Evolutionary conservation across 2,113 vertebrate species (phyloP).

Genomic region (Ellobius talpinus): DNA sequence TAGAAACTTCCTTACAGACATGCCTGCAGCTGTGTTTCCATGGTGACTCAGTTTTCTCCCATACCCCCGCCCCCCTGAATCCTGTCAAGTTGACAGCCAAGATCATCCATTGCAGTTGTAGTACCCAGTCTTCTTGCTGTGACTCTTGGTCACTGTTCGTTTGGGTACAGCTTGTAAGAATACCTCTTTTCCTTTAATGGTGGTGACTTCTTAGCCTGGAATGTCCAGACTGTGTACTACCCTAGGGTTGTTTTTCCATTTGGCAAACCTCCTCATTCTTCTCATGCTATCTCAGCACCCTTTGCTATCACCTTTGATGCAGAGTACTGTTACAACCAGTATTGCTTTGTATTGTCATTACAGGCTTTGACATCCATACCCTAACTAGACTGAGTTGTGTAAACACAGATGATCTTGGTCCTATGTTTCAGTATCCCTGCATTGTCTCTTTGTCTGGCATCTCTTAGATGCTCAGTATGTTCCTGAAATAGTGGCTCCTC

Average conservation of each 20-base stretch:
- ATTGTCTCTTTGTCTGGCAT: neutral
- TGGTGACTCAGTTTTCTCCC: neutral
- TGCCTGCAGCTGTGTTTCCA: neutral
- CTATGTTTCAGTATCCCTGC: neutral
- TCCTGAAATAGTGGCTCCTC: slow-evolving; percentile 7
- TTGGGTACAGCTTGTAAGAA: neutral
- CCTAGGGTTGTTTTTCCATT: neutral
- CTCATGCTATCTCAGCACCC: neutral
- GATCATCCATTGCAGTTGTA: too few relatives aligned
- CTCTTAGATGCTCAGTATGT: neutral
- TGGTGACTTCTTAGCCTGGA: neutral
- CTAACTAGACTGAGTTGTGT: neutral
- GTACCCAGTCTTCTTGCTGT: neutral
- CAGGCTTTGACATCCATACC: neutral
- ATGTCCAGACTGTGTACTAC: neutral
- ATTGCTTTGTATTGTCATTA: neutral
- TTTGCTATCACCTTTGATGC: neutral
- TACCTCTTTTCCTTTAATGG: neutral
- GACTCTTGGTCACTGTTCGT: neutral
- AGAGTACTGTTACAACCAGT: neutral
- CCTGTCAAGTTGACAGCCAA: neutral
- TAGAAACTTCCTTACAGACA: neutral
- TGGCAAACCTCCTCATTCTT: neutral
- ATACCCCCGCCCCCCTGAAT: neutral
- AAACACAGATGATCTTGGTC: neutral